These are phyloP conservation scores for Dastarcus helophoroides DNA, from an alignment of 2,888 invertebrate genomes.

Conservation along the genomic window DNA sequence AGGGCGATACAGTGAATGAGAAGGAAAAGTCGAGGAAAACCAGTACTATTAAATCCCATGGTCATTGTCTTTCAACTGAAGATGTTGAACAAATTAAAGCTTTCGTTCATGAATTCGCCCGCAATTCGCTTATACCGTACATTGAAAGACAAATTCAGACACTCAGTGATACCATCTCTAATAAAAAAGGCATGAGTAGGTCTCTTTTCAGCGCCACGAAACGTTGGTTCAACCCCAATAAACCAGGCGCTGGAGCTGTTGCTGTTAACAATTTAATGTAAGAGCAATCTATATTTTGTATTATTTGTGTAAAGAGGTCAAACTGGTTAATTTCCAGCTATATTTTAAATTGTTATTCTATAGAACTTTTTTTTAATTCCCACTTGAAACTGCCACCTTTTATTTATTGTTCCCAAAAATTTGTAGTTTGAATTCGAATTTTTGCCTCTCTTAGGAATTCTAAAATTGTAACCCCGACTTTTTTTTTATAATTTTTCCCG, in stretches of 20 bases:
- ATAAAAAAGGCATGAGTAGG: constrained; percentile 85
- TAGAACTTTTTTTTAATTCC: too few species aligned
- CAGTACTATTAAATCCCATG: constrained; percentile 45
- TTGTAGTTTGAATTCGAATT: too few species aligned
- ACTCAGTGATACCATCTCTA: constrained; percentile 67
- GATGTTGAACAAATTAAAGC: constrained; percentile 78
- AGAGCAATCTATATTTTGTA: too few species aligned
- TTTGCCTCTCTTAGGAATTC: too few species aligned
- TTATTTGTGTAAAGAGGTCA: too few species aligned
- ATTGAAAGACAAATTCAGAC: constrained; percentile 78
- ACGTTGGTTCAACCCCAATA: constrained; percentile 87
- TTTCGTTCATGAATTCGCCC: constrained; percentile 78
- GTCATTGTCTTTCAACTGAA: constrained; percentile 61
- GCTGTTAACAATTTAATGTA: constrained; percentile 75
- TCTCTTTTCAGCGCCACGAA: constrained; percentile 90
- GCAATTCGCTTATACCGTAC: constrained; percentile 78
- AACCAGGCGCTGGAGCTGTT: constrained; percentile 62
- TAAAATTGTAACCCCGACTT: too few species aligned
- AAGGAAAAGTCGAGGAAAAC: constrained; percentile 19
- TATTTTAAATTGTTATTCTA: too few species aligned
- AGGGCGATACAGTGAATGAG: constrained; percentile 20
- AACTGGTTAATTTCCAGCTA: too few species aligned
- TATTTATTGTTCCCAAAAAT: too few species aligned
- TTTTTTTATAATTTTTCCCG: too few species aligned
- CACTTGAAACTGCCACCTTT: too few species aligned